These are phyloP conservation scores for Fragariocoptes setiger DNA, from an alignment of 1,140 invertebrate genomes.

Conservation along the genomic window DNA sequence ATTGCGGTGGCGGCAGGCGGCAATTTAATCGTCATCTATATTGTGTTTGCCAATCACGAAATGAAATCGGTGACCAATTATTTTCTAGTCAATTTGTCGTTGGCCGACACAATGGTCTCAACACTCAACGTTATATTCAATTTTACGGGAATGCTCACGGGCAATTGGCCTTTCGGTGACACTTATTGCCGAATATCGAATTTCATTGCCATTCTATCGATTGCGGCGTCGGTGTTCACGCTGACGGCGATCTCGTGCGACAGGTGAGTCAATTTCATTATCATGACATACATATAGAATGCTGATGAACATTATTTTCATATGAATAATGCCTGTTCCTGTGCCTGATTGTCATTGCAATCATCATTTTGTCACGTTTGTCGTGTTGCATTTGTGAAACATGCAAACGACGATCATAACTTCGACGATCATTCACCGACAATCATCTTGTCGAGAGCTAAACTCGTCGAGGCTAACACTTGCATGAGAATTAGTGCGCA, in stretches of 20 bases:
- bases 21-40: slow-evolving; percentile 59
- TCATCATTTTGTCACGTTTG: no score
- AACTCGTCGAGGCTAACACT: no score
- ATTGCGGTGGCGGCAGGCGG: slow-evolving; percentile 40
- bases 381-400: no score
- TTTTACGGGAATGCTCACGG: slow-evolving; percentile 63
- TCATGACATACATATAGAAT: background rate
- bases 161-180: slow-evolving; percentile 69
- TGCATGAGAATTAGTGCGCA: no score
- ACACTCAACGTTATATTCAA: slow-evolving; percentile 72
- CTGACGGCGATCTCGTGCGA: slow-evolving; percentile 13
- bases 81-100: slow-evolving; percentile 68
- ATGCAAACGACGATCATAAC: no score
- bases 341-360: no score
- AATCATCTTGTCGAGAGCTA: no score
- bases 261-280: slow-evolving; percentile 11
- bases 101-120: slow-evolving; percentile 66
- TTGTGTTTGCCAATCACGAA: slow-evolving; percentile 39
- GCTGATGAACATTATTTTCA: no score
- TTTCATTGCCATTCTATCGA: slow-evolving; percentile 62
- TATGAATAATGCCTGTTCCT: no score
- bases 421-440: no score
- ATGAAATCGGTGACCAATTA: slow-evolving; percentile 53
- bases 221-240: slow-evolving; percentile 25
- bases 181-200: slow-evolving; percentile 74